A percentile compares a stretch with the other conserved stretches of the same genome.
phyloP scores from a whole-genome alignment of 1,140 invertebrate genomes.

The Cherax destructor region DNA sequence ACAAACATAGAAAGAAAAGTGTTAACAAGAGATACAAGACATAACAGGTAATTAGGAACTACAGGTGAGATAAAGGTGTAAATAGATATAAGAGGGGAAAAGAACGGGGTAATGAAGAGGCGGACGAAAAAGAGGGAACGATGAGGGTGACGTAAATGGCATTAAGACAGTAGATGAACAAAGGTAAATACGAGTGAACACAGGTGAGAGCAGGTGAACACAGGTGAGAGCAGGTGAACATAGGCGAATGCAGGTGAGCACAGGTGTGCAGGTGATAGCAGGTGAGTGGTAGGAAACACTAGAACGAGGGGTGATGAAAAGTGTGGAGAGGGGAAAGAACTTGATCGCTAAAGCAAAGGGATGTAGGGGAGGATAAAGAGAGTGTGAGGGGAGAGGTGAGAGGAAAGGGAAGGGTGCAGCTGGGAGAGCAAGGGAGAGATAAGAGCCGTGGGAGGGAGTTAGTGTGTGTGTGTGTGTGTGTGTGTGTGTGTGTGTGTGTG shows the following conservation, averaged over 20 bases:
- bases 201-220: background rate
- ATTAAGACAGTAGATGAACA: background rate
- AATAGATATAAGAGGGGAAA: background rate
- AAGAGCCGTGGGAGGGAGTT: background rate
- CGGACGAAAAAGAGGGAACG: background rate
- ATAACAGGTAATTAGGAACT: background rate
- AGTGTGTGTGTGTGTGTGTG: background rate
- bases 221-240: background rate
- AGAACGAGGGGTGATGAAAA: background rate
- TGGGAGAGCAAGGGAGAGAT: background rate
- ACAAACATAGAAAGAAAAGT: no score
- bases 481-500: constrained; percentile 7
- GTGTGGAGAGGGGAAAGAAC: background rate
- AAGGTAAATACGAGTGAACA: background rate
- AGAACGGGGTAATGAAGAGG: background rate
- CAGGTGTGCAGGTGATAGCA: background rate
- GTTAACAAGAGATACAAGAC: background rate
- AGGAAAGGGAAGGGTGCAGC: background rate
- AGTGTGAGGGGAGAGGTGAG: background rate
- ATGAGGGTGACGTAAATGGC: background rate
- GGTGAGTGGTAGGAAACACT: background rate
- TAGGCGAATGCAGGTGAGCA: background rate
- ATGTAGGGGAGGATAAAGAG: background rate
- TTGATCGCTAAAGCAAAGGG: constrained; percentile 1
- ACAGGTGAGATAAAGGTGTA: background rate